phyloP scores from a whole-genome alignment of 2,888 invertebrate species.

The Ophioninae sp. region DNA sequence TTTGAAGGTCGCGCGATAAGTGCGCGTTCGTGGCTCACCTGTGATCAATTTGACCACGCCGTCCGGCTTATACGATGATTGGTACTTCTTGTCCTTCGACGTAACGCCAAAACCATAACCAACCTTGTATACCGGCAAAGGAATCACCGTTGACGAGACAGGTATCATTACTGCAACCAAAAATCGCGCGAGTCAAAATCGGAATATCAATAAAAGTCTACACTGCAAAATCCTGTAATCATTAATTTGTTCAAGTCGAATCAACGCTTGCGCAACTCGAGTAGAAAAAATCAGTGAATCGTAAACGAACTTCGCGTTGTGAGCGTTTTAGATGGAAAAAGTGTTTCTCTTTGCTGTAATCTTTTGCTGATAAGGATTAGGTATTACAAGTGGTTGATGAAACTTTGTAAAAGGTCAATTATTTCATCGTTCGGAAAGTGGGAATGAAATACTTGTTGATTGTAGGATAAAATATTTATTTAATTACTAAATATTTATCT shows the following conservation, averaged over 20 bases:
- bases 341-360: background rate
- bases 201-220: background rate
- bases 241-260: background rate
- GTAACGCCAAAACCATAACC: conserved; percentile 82
- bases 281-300: conserved; percentile 9
- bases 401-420: background rate
- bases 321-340: background rate
- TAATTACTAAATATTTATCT: no score
- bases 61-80: conserved; percentile 74
- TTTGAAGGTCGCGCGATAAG: conserved; percentile 8
- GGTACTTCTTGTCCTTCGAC: conserved; percentile 75
- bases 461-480: no score
- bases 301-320: background rate
- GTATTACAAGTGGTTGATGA: background rate
- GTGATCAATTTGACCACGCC: conserved; percentile 76
- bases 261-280: background rate
- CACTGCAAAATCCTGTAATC: background rate
- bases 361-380: background rate
- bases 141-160: conserved; percentile 87
- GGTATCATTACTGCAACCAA: conserved; percentile 83
- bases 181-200: conserved; percentile 33
- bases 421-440: no score
- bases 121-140: conserved; percentile 84
- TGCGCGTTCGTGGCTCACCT: conserved; percentile 66
- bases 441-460: no score